Evolutionary conservation across 2,113 vertebrate species (phyloP), one percentile per base, ranked within the genome.

Genomic region (Aythya baeri): DNA sequence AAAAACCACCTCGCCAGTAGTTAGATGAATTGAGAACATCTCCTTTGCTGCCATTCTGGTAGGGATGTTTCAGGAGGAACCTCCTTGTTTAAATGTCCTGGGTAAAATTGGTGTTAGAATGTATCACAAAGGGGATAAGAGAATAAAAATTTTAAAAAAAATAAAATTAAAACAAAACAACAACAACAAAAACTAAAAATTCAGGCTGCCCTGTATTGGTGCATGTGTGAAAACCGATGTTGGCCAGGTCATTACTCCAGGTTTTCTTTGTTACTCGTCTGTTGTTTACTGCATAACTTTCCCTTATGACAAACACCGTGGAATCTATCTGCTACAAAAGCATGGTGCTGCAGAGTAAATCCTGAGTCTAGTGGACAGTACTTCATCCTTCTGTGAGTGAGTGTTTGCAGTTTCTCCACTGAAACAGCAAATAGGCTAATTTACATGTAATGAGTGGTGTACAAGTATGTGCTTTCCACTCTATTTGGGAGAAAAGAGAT

Each of bases 381-480:
- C 52, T 21, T 50, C 12, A 5, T 26, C 36, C 68, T 43, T 4
- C 11, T 26, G 1, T 29, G 4, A 52, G 34, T 13, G 3, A 31
- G 13, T 3, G 1, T 14, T 44, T 6, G 68, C 2, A 10, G 55
- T n/a, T 36, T 17, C 46, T 46, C 43, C 26, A 4, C 36, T 5
- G 9, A 21, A 57, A 26, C 13, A 36, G 70, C 38, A 54, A 63
- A 44, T 5, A 11, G 23, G 71, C 54, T 74, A 44, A 1, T 15
- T 3, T 17, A 4, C 2, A 0, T 2, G 0, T 34, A 41, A 7
- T 0, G 8, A 12, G 13, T 4, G 36, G 22, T 20, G 1, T 2
- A 2, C 26, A 13, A 8, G 32, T 5, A 25, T 8, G 31, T 9
- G n/a, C n/a, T 55, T 8, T n/a, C 75, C 38, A 11, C 52, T 43